Evolutionary conservation across 2,888 invertebrate species (phyloP).

Genomic region (Drosophila austrosaltans): DNA sequence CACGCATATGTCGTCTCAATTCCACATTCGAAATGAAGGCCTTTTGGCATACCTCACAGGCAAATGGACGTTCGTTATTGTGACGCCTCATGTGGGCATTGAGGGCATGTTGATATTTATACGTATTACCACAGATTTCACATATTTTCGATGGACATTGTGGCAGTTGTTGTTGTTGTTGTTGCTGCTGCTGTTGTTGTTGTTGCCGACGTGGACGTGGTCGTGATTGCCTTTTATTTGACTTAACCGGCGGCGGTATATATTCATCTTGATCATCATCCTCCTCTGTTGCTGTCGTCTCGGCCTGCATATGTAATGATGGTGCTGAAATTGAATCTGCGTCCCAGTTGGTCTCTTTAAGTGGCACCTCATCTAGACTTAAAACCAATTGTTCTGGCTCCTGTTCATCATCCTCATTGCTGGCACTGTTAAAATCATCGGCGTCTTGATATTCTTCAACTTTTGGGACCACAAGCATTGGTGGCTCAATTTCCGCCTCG

Average conservation of each 20-base stretch:
- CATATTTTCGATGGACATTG: slow-evolving; percentile 79
- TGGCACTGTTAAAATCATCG: neutral
- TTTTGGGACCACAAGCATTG: neutral
- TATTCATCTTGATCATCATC: neutral
- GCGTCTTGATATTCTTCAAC: neutral
- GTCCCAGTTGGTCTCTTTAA: slow-evolving; percentile 16
- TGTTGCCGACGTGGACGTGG: neutral
- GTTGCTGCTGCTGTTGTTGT: neutral
- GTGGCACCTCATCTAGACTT: slow-evolving; percentile 17
- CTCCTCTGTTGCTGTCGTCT: neutral
- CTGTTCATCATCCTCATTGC: neutral
- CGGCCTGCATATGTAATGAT: neutral
- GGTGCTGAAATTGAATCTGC: neutral
- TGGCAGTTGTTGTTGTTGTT: neutral
- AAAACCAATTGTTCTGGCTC: slow-evolving; percentile 17
- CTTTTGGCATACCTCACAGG: slow-evolving; percentile 82
- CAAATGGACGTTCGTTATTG: slow-evolving; percentile 81
- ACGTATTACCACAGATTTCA: slow-evolving; percentile 82
- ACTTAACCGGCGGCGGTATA: neutral
- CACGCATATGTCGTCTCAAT: slow-evolving; percentile 82
- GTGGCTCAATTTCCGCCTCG: neutral
- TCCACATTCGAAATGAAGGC: slow-evolving; percentile 83
- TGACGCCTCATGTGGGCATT: slow-evolving; percentile 83
- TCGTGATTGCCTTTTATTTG: neutral
- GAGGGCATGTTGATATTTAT: slow-evolving; percentile 82